Percentiles rank a stretch among this genome's conserved stretches.
Conservation (phyloP, 2,888 invertebrate species). For the Hydriomena furcata region DNA sequence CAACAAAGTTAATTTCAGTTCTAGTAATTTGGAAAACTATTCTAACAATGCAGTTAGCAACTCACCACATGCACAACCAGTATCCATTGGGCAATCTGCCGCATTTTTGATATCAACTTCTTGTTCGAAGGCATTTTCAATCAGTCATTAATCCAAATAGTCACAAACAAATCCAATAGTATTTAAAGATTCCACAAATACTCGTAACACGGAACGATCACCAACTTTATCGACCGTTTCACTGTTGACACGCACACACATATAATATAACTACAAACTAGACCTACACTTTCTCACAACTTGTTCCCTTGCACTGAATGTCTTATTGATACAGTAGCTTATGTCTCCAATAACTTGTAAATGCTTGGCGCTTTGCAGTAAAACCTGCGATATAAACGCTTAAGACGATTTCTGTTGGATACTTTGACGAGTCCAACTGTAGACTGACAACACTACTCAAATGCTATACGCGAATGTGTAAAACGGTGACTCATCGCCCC, state of each 20-base stretch:
- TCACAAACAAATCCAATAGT: constrained; percentile 54
- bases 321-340: constrained; percentile 56
- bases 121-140: constrained; percentile 77
- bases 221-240: constrained; percentile 79
- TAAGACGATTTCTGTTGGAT: constrained; percentile 66
- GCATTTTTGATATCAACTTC: constrained; percentile 75
- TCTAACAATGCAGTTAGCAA: constrained; percentile 37
- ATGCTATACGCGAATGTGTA: constrained; percentile 84
- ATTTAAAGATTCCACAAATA: constrained; percentile 73
- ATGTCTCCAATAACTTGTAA: constrained; percentile 56
- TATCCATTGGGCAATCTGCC: constrained; percentile 75
- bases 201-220: constrained; percentile 71
- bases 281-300: constrained; percentile 77
- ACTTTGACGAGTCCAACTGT: constrained; percentile 77
- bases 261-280: constrained; percentile 58
- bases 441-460: constrained; percentile 83
- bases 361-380: constrained; percentile 72
- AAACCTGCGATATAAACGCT: constrained; percentile 75
- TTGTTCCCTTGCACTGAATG: constrained; percentile 63
- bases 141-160: constrained; percentile 46
- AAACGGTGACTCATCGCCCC: constrained; percentile 84
- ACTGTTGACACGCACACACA: constrained; percentile 77
- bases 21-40: constrained; percentile 5
- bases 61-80: constrained; percentile 79
- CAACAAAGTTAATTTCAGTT: constrained; percentile 11